phyloP scores from a whole-genome alignment of 2,797 vertebrate species.

The Danio choprae region DNA sequence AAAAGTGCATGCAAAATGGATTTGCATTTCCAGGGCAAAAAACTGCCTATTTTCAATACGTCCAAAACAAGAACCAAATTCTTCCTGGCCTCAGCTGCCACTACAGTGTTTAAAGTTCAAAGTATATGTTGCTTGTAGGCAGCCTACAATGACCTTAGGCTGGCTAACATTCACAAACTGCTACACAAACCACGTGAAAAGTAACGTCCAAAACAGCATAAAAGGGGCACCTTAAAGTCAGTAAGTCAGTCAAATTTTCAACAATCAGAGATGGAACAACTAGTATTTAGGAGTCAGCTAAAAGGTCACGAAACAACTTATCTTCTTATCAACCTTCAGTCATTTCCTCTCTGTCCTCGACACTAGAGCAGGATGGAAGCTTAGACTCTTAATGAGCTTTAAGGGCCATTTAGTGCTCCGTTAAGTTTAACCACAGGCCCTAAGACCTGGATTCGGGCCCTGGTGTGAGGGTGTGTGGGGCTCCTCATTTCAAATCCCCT shows the following conservation, averaged over 20 bases:
- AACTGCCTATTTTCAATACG: no score
- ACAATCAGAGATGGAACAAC: neutral
- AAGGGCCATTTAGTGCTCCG: neutral
- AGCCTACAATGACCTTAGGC: no score
- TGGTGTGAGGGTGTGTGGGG: neutral
- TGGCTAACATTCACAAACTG: no score
- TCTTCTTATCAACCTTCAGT: neutral
- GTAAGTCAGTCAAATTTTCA: neutral
- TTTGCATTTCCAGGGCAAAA: no score
- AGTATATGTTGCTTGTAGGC: no score
- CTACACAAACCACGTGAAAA: no score
- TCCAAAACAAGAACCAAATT: no score
- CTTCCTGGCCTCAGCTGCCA: no score
- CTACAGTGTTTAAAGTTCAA: no score
- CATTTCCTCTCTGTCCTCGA: neutral
- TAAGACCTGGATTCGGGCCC: constrained; percentile 5
- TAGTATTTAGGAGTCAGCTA: neutral
- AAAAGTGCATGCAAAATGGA: no score
- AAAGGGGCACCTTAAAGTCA: no score
- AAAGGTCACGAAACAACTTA: neutral
- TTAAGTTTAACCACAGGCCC: constrained; percentile 6
- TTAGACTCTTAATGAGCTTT: constrained; percentile 31
- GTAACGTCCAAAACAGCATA: no score
- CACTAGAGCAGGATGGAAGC: neutral
- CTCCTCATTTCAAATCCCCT: constrained; percentile 30